Percentiles rank a stretch among this genome's conserved stretches.
phyloP scores from a whole-genome alignment of 2,888 invertebrate genomes.

The Venusia cambrica region DNA sequence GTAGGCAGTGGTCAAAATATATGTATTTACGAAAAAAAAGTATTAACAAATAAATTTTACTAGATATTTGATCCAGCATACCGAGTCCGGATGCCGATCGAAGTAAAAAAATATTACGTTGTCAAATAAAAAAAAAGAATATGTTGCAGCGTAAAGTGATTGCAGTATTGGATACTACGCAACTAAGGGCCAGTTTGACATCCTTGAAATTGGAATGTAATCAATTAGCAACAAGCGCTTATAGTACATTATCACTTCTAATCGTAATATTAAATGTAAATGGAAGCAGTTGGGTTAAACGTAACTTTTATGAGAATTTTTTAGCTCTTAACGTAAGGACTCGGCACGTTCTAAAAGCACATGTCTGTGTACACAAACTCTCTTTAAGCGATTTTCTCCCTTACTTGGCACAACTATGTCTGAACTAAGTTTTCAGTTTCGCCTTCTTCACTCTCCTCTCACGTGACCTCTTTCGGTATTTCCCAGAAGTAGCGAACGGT shows the following conservation, averaged over 20 bases:
- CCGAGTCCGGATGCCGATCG: too few species aligned
- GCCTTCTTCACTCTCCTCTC: slow-evolving; percentile 51
- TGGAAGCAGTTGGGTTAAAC: slow-evolving; percentile 11
- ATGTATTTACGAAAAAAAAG: too few species aligned
- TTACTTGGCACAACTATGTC: slow-evolving; percentile 37
- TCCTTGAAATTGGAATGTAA: slow-evolving; percentile 30
- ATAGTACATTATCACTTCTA: slow-evolving; percentile 21
- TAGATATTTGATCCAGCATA: too few species aligned
- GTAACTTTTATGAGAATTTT: slow-evolving; percentile 10
- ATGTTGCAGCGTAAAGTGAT: too few species aligned
- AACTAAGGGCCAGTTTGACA: slow-evolving; percentile 13
- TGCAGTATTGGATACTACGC: not conserved
- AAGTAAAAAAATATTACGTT: not conserved
- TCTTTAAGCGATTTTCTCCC: slow-evolving; percentile 38
- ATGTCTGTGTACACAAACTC: slow-evolving; percentile 22
- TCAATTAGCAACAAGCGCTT: slow-evolving; percentile 16
- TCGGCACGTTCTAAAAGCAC: slow-evolving; percentile 19
- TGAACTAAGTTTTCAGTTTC: slow-evolving; percentile 48
- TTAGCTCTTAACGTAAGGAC: slow-evolving; percentile 6
- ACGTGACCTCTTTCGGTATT: slow-evolving; percentile 59
- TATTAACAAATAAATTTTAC: too few species aligned
- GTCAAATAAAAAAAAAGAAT: not conserved
- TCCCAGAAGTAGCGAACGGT: slow-evolving; percentile 93
- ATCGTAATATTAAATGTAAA: slow-evolving; percentile 16
- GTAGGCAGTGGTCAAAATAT: too few species aligned